A percentile compares a stretch with the other conserved stretches of the same genome.
phyloP scores from a whole-genome alignment of 2,797 vertebrate species.

The Podarcis siculus region DNA sequence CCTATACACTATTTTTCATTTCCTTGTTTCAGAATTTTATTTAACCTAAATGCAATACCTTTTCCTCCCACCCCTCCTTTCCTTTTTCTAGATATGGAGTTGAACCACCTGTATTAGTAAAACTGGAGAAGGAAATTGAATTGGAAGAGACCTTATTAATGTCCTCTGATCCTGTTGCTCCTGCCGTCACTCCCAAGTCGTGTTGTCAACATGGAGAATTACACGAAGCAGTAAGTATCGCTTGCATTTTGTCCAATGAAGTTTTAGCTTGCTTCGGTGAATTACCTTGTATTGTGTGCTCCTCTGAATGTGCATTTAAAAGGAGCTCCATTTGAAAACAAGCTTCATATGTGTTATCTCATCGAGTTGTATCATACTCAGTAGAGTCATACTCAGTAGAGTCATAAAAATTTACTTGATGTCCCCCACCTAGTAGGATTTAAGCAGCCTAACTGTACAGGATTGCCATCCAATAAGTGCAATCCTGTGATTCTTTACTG shows the following conservation, averaged over 20 bases:
- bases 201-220: conserved; percentile 92
- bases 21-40: neutral
- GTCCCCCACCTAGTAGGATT: neutral
- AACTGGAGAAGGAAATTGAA: conserved; percentile 98
- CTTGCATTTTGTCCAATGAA: neutral
- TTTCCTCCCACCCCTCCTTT: neutral
- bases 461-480: neutral
- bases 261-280: neutral
- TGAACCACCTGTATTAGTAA: conserved; percentile 94
- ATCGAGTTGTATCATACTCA: too few species aligned
- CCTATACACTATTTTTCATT: neutral
- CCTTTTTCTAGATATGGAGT: conserved; percentile 86
- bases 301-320: neutral
- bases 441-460: neutral
- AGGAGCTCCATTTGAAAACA: neutral
- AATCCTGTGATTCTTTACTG: neutral
- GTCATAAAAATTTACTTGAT: neutral
- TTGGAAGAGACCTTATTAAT: conserved; percentile 92
- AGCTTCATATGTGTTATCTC: neutral
- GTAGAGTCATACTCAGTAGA: too few species aligned
- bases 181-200: conserved; percentile 86
- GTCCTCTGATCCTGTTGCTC: conserved; percentile 82
- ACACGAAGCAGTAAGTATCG: conserved; percentile 86
- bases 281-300: too few species aligned
- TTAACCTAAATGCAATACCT: neutral